phyloP scores from a whole-genome alignment of 2,888 invertebrate species.

The Ochropleura leucogaster region DNA sequence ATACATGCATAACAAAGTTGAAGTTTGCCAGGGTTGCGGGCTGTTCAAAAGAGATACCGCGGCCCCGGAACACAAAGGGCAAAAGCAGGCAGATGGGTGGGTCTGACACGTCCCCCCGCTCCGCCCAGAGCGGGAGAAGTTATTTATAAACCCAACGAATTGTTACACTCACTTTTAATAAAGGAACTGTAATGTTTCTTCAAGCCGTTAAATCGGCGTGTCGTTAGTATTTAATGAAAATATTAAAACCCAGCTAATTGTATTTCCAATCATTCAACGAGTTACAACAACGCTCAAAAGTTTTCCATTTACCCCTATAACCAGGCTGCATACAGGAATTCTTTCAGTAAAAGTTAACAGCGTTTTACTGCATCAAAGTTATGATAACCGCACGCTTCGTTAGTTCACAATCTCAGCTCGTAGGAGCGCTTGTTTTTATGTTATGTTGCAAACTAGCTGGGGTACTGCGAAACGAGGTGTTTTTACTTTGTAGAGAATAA shows the following conservation, averaged over 20 bases:
- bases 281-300: slow-evolving; percentile 10
- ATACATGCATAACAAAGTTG: too few species aligned
- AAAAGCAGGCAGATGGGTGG: too few species aligned
- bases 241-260: neutral
- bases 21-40: too few species aligned
- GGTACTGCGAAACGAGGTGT: slow-evolving; percentile 11
- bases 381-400: slow-evolving; percentile 57
- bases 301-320: slow-evolving; percentile 5
- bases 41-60: too few species aligned
- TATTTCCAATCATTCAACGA: neutral
- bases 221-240: too few species aligned
- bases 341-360: slow-evolving; percentile 46
- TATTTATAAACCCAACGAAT: too few species aligned
- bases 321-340: slow-evolving; percentile 15
- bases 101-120: too few species aligned
- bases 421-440: slow-evolving; percentile 33
- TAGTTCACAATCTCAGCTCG: slow-evolving; percentile 41
- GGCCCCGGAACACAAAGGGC: too few species aligned
- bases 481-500: neutral
- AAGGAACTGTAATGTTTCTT: too few species aligned
- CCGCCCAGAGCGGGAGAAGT: too few species aligned
- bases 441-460: slow-evolving; percentile 17
- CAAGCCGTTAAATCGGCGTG: too few species aligned
- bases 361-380: slow-evolving; percentile 44
- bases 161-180: too few species aligned